These are phyloP conservation scores for Thera britannica DNA, from an alignment of 2,888 invertebrate genomes.

Conservation along the genomic window DNA sequence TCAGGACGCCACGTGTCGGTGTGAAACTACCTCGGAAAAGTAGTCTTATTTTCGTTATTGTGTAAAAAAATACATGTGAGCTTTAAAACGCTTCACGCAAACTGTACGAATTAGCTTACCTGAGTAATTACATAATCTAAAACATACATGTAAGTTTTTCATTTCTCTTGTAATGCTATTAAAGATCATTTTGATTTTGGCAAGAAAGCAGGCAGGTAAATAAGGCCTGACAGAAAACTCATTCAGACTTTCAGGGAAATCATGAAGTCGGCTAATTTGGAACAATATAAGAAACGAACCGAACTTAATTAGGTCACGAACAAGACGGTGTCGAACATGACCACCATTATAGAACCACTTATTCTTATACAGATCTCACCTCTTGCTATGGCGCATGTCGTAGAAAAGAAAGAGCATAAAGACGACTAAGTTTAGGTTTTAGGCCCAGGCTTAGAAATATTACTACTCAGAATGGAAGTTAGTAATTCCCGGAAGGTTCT, in stretches of 20 bases:
- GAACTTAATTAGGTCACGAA: conserved; percentile 78
- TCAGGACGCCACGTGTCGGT: conserved; percentile 52
- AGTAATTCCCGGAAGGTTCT: too few species aligned
- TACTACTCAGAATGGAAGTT: too few species aligned
- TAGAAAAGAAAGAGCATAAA: neutral
- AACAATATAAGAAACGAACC: conserved; percentile 66
- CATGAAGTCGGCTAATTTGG: conserved; percentile 51
- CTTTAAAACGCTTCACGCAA: neutral
- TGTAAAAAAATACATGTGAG: neutral
- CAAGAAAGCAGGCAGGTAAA: conserved; percentile 1
- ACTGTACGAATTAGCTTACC: too few species aligned
- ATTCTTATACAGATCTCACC: conserved; percentile 50
- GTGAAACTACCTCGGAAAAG: conserved; percentile 47
- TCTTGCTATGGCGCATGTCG: conserved; percentile 4
- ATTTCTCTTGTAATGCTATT: too few species aligned
- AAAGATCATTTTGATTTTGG: too few species aligned
- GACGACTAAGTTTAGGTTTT: neutral
- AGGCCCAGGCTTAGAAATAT: neutral
- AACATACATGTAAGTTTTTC: too few species aligned
- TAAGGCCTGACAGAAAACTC: conserved; percentile 18
- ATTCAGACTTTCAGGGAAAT: conserved; percentile 26
- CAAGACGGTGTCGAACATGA: conserved; percentile 71
- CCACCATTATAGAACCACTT: conserved; percentile 73
- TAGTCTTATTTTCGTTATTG: conserved; percentile 8
- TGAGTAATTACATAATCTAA: too few species aligned